These are phyloP conservation scores for Macrophya alboannulata DNA, from an alignment of 2,888 invertebrate genomes.

Conservation along the genomic window DNA sequence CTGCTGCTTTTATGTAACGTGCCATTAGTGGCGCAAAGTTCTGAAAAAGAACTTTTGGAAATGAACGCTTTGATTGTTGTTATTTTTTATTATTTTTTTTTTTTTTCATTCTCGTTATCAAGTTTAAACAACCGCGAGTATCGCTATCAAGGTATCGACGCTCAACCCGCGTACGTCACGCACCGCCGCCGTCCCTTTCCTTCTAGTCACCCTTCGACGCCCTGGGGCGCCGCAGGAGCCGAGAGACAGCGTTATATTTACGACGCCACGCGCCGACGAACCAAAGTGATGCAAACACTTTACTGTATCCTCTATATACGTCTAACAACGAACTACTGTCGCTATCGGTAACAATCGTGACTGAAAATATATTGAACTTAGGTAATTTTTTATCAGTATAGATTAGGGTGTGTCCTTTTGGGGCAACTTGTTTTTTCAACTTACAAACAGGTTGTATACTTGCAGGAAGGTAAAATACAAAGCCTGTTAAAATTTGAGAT, in stretches of 20 bases:
- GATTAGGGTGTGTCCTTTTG: too few relatives aligned
- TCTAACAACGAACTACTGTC: constrained; percentile 33
- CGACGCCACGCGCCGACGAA: constrained; percentile 48
- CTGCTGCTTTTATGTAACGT: neutral
- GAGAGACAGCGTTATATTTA: constrained; percentile 50
- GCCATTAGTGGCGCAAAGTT: neutral
- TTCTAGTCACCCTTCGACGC: constrained; percentile 48
- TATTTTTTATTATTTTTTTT: neutral
- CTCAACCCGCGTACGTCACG: constrained; percentile 27
- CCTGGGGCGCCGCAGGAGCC: constrained; percentile 44
- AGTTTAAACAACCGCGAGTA: neutral
- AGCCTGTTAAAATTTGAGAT: too few relatives aligned
- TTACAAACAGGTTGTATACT: too few relatives aligned
- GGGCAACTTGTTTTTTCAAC: too few relatives aligned
- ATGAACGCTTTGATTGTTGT: neutral
- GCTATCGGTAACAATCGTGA: constrained; percentile 47
- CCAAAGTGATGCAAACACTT: constrained; percentile 50
- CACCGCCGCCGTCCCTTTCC: constrained; percentile 28
- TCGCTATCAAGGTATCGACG: constrained; percentile 18
- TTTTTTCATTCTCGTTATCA: neutral
- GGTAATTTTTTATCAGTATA: too few relatives aligned
- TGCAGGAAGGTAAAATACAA: too few relatives aligned
- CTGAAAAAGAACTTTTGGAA: neutral
- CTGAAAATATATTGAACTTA: constrained; percentile 38
- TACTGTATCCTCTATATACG: constrained; percentile 40